phyloP scores from a whole-genome alignment of 2,113 vertebrate genomes.

The Ammodramus savannarum region DNA sequence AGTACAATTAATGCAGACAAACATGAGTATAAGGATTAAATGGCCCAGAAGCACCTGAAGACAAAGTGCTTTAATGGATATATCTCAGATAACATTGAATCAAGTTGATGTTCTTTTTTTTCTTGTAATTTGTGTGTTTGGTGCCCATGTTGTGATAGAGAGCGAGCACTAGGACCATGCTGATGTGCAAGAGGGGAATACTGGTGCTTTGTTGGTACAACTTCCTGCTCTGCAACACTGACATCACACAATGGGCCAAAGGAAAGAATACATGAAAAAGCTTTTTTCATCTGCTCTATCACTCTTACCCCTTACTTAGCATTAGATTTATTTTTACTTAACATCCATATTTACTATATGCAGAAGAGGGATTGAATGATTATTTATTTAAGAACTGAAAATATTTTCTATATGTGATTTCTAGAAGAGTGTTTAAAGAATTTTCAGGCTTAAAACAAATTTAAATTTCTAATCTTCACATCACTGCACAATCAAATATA shows the following conservation, averaged over 20 bases:
- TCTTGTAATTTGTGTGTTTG: neutral
- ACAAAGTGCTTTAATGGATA: neutral
- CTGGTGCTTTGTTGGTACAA: neutral
- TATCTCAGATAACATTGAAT: neutral
- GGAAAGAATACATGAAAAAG: neutral
- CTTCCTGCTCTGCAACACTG: neutral
- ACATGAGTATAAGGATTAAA: neutral
- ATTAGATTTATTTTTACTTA: neutral
- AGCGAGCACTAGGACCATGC: neutral
- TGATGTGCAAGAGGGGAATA: neutral
- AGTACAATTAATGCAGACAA: neutral
- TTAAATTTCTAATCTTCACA: neutral
- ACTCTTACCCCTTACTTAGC: neutral
- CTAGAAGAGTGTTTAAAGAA: neutral
- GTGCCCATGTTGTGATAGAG: neutral
- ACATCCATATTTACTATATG: neutral
- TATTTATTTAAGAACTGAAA: neutral
- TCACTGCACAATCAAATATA: neutral
- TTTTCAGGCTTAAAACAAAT: neutral
- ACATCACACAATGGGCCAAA: neutral
- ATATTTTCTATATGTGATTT: neutral
- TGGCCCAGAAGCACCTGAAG: neutral
- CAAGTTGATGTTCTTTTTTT: neutral
- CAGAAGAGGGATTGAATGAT: neutral
- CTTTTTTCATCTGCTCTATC: neutral